Conservation (phyloP, 2,797 vertebrate genomes). For the Myripristis jacobus region DNA sequence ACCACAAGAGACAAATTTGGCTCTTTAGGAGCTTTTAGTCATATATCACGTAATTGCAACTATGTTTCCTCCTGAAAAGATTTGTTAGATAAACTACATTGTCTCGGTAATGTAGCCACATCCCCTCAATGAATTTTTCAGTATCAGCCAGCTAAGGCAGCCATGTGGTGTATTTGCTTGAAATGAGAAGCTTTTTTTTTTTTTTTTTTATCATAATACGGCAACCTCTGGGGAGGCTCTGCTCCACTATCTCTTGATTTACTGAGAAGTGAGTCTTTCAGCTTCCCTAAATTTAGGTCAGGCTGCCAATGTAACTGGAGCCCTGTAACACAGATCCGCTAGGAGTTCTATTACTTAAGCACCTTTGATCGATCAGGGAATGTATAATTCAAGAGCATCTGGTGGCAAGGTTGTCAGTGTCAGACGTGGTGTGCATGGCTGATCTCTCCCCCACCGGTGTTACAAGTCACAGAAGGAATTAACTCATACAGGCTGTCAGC, state of each 20-base stretch:
- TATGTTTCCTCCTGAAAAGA: conserved; percentile 24
- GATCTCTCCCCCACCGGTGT: conserved; percentile 47
- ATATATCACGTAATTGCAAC: background rate
- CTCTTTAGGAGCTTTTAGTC: background rate
- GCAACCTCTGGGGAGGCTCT: conserved; percentile 54
- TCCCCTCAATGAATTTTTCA: conserved; percentile 39
- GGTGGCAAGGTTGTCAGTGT: conserved; percentile 81
- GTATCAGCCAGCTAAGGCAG: conserved; percentile 20
- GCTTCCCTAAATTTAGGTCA: conserved; percentile 80
- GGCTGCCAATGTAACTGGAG: conserved; percentile 70
- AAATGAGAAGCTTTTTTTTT: conserved; percentile 44
- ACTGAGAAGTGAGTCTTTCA: conserved; percentile 64
- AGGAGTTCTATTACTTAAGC: conserved; percentile 81
- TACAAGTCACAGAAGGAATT: conserved; percentile 14
- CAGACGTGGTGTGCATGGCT: conserved; percentile 76
- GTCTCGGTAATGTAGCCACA: conserved; percentile 30
- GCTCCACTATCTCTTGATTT: conserved; percentile 69
- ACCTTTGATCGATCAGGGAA: conserved; percentile 79
- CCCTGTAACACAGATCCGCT: conserved; percentile 62
- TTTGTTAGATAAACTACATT: conserved; percentile 38
- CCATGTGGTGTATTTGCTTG: conserved; percentile 47
- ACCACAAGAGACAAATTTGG: background rate
- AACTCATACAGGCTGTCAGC: conserved; percentile 48
- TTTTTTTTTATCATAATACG: conserved; percentile 32
- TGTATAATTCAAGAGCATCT: conserved; percentile 84